A percentile compares a stretch with the other conserved stretches of the same genome.
Evolutionary conservation across 2,888 invertebrate species (phyloP).

Genomic region (Achlya flavicornis): DNA sequence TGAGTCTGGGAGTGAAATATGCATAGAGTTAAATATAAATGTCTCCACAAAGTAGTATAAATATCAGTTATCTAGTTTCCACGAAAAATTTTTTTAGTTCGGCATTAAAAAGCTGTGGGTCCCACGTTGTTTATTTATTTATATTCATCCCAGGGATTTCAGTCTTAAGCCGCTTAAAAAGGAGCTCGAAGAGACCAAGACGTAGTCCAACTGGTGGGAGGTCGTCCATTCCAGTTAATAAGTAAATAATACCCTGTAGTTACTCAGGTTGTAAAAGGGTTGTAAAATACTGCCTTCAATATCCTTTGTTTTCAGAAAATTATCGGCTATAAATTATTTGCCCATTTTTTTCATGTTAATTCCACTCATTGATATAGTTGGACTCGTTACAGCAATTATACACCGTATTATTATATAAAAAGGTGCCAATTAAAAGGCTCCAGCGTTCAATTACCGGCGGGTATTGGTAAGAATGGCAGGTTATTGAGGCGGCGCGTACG

Average conservation of each 20-base stretch:
- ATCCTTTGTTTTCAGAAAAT: not conserved
- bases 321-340: not conserved
- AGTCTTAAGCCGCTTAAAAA: too few relatives aligned
- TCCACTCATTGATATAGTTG: conserved; percentile 25
- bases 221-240: conserved; percentile 3
- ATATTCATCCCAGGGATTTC: too few relatives aligned
- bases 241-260: conserved; percentile 2
- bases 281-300: not conserved
- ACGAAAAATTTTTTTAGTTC: too few relatives aligned
- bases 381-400: conserved; percentile 43
- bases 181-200: too few relatives aligned
- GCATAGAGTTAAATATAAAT: too few relatives aligned
- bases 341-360: not conserved
- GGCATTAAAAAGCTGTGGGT: too few relatives aligned
- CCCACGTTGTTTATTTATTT: too few relatives aligned
- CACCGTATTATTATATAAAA: conserved; percentile 66
- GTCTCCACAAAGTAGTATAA: too few relatives aligned
- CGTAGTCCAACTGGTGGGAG: too few relatives aligned
- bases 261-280: not conserved
- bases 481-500: conserved; percentile 49
- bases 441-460: conserved; percentile 58
- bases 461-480: conserved; percentile 43
- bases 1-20: too few relatives aligned
- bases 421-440: conserved; percentile 69
- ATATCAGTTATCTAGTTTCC: too few relatives aligned